Base-by-base conservation (phyloP, 2,888 invertebrate genomes). In the Dynastes maya region DNA sequence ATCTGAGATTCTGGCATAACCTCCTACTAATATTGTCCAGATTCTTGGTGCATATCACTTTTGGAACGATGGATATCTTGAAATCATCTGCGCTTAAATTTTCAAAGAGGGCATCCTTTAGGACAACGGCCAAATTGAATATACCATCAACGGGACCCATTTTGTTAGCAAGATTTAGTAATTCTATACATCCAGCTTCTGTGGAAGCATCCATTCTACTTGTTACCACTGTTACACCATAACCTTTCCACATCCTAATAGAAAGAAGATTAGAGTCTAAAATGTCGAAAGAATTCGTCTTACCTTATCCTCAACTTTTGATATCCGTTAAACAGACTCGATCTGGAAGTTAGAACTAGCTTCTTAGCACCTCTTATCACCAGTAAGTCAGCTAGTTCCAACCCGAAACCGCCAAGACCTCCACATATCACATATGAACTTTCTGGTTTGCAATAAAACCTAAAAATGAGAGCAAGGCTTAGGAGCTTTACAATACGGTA, bases 41-140 rank as follows among this genome's bases (percentile, higher is more conserved):
- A 86, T 95, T 90, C 84, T 92, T 88, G 0, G 97, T 97, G 0
- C 96, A 96, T 13, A 90, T 83, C 0, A 96, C 95, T 88, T 98
- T 98, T 0, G 97, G 96, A 1, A 89, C 92, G 80, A 92, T 92
- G 0, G 95, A 94, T 4, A 90, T 91, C 79, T 89, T 89, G 86
- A 95, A 97, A 11, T 91, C 91, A 74, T 94, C 93, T 2, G 89
- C 87, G 0, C 92, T 93, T 88, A 96, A 96, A 86, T 96, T 96
- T 84, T 93, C 92, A 86, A 97, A 92, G 65, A 96, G 89, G 0
- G 92, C 92, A 85, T 97, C 97, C 80, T 91, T 91, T 8, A 97
- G 88, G 1, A 93, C 92, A 84, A 97, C 96, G 2, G 98, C 98
- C 80, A 98, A 90, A 87, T 98, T 97, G 89, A 97, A 98, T 74